Conservation (phyloP, 2,888 invertebrate species). For the Epiblema foenella region DNA sequence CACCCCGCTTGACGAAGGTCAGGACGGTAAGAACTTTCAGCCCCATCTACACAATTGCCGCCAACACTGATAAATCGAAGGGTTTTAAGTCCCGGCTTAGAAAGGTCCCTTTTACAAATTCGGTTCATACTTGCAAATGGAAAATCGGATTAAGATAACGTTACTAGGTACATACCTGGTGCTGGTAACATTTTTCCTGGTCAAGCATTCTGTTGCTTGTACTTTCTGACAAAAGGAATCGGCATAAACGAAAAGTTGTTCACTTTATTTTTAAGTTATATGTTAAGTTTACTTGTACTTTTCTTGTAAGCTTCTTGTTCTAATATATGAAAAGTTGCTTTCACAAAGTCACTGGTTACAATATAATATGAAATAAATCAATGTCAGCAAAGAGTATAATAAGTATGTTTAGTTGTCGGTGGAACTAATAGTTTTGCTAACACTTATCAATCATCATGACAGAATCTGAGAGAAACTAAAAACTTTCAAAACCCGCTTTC, state of each 20-base stretch:
- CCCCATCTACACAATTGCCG: constrained; percentile 14
- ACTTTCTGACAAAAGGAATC: background rate
- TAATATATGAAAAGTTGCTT: too few species aligned
- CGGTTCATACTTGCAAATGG: background rate
- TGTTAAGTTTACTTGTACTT: too few species aligned
- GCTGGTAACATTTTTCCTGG: background rate
- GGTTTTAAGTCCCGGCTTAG: background rate
- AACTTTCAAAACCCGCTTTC: background rate
- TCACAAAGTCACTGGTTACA: too few species aligned
- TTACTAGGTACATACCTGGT: background rate
- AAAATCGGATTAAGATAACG: background rate
- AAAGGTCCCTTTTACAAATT: background rate
- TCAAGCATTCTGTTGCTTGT: background rate
- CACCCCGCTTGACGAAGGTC: constrained; percentile 20
- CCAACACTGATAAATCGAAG: constrained; percentile 22
- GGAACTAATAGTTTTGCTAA: background rate
- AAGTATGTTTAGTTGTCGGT: too few species aligned
- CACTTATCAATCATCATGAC: background rate
- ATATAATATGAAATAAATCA: too few species aligned
- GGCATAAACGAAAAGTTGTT: too few species aligned
- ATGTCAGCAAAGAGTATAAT: too few species aligned
- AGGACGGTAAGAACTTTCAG: constrained; percentile 18
- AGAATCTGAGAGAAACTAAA: background rate
- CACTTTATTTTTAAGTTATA: too few species aligned
- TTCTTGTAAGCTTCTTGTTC: too few species aligned